Conservation (phyloP, 2,888 invertebrate genomes). For the Blera fallax region DNA sequence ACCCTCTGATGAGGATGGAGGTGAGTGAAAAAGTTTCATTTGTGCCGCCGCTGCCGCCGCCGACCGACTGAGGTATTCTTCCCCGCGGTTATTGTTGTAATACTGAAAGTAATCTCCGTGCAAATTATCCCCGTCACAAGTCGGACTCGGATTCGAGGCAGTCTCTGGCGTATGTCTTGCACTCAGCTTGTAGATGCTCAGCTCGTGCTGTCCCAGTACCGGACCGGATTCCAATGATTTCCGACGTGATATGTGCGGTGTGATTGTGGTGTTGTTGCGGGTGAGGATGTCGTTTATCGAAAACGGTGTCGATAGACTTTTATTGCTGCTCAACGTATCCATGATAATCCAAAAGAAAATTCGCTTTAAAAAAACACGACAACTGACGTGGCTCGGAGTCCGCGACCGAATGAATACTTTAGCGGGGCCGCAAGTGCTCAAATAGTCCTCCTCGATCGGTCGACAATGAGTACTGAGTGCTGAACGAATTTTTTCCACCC, state of each 20-base stretch:
- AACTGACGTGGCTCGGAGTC: constrained; percentile 56
- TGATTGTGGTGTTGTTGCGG: constrained; percentile 77
- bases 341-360: constrained; percentile 56
- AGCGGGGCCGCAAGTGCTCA: constrained; percentile 67
- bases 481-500: constrained; percentile 65
- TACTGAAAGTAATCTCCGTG: constrained; percentile 76
- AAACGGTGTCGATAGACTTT: constrained; percentile 85
- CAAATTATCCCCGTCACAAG: constrained; percentile 73
- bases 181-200: constrained; percentile 75
- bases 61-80: constrained; percentile 76
- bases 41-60: constrained; percentile 55
- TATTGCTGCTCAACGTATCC: constrained; percentile 75
- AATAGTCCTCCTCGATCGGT: constrained; percentile 72
- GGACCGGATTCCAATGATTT: constrained; percentile 73
- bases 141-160: constrained; percentile 73
- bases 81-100: constrained; percentile 77
- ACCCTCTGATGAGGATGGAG: constrained; percentile 70
- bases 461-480: constrained; percentile 58
- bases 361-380: constrained; percentile 3
- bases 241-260: constrained; percentile 75
- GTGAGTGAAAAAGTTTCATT: constrained; percentile 71
- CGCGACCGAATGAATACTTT: constrained; percentile 69
- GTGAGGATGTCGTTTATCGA: constrained; percentile 89
- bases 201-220: constrained; percentile 73
- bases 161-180: constrained; percentile 73